Conservation (phyloP, 2,888 invertebrate species). For the Acleris sparsana region DNA sequence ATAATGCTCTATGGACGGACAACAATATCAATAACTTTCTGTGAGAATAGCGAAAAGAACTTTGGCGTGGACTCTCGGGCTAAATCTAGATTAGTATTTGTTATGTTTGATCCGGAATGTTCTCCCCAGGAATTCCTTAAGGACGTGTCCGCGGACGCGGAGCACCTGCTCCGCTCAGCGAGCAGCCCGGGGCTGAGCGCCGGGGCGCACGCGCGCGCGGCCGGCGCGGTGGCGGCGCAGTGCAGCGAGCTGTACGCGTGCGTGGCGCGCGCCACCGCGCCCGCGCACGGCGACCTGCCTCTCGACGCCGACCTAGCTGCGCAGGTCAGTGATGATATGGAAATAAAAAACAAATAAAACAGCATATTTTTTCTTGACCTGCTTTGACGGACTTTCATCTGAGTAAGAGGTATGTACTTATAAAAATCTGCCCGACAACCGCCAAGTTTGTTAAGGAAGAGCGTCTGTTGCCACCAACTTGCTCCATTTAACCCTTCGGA, state of each 20-base stretch:
- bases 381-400: no score
- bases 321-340: not conserved
- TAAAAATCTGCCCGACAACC: no score
- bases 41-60: no score
- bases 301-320: conserved; percentile 11
- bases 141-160: conserved; percentile 55
- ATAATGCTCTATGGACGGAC: no score
- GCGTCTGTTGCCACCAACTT: no score
- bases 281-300: not conserved
- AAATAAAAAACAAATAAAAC: no score
- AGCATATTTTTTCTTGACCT: no score
- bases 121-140: conserved; percentile 62
- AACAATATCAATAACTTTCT: no score
- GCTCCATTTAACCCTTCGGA: no score
- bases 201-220: conserved; percentile 14
- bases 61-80: not conserved
- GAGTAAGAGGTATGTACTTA: no score
- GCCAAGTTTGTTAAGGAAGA: no score
- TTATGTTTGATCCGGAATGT: not conserved
- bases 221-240: conserved; percentile 19
- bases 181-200: conserved; percentile 14
- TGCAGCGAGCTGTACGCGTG: not conserved
- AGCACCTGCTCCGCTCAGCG: conserved; percentile 45
- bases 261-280: not conserved
- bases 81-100: not conserved